These are phyloP conservation scores for Willowsia nigromaculata DNA, from an alignment of 2,888 invertebrate species.

Conservation along the genomic window DNA sequence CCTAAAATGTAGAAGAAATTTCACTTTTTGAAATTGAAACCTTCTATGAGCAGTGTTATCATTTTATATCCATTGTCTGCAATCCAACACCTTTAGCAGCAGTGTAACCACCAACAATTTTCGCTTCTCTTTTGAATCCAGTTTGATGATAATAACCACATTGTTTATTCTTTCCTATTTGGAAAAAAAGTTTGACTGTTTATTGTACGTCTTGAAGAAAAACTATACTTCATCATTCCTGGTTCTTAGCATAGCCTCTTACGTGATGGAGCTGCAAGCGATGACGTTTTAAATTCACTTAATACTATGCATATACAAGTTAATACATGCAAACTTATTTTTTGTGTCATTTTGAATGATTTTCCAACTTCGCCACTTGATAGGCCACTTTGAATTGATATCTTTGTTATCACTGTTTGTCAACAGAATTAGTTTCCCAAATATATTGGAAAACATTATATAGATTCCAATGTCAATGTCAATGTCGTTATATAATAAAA, in stretches of 20 bases:
- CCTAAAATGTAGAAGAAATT: conserved; percentile 20
- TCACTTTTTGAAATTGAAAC: not conserved
- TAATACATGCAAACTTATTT: not conserved
- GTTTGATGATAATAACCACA: not conserved
- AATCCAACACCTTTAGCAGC: conserved; percentile 50
- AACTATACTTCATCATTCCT: not conserved
- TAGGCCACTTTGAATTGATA: not conserved
- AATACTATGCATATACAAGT: not conserved
- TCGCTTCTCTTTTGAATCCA: not conserved
- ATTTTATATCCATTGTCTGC: not conserved
- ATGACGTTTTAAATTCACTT: not conserved
- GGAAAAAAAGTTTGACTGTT: not conserved
- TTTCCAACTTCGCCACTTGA: not conserved
- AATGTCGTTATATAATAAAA: not conserved
- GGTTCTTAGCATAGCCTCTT: not conserved
- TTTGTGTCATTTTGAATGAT: not conserved
- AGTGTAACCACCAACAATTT: conserved; percentile 64
- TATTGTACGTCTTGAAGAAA: too few relatives aligned
- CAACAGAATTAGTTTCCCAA: conserved; percentile 33
- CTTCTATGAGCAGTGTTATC: too few relatives aligned
- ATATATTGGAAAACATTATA: conserved; percentile 55
- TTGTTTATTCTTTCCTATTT: not conserved
- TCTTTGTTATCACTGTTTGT: conserved; percentile 3
- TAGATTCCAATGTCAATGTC: conserved; percentile 44
- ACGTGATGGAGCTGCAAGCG: conserved; percentile 9